Evolutionary conservation across 1,140 invertebrate species (phyloP), one percentile per base, ranked within the genome.

Genomic region (Antheraea pernyi): DNA sequence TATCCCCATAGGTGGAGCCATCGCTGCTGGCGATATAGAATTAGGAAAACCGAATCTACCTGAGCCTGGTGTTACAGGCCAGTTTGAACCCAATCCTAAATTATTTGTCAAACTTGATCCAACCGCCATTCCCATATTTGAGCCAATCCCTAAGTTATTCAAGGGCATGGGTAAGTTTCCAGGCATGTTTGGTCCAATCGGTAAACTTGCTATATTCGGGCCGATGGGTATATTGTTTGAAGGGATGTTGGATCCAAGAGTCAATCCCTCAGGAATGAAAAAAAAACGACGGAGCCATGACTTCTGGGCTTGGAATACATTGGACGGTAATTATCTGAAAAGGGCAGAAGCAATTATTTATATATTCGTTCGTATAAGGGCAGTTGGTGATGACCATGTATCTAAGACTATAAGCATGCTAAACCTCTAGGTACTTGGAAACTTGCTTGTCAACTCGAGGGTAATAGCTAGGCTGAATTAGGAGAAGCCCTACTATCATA

Each of bases 1-100:
- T 11, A 75, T 48, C 61, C 70, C 70, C 16, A 30, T 10, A 18
- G 65, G 65, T 9, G 37, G 59, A 22, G 59, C 59, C 59, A 61
- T 61, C 6, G 59, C 5, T 22, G 59, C 59, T 7, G 59, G 59
- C 11, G 59, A 61, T 19, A 61, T 61, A 22, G 13, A 10, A 6
- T 19, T 19, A 61, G 11, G 19, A 6, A 22, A n/a, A 59, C 58
- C 58, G 7, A 61, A 13, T 61, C 19, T 19, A 9, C 18, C 18
- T 61, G 30, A 19, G 2, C n/a, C 59, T 22, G 59, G 10, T 61
- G n/a, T 22, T 13, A 7, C 13, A 7, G 13, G 59, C 59, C 59
- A 61, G 19, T 61, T 61, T 22, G 59, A 61, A 22, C 19, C 59
- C 30, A 61, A 9, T 18, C 10, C 58, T 22, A 59, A 5, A 59